Base-by-base conservation (phyloP, 2,797 vertebrate genomes). In the Ctenopoma multispine region DNA sequence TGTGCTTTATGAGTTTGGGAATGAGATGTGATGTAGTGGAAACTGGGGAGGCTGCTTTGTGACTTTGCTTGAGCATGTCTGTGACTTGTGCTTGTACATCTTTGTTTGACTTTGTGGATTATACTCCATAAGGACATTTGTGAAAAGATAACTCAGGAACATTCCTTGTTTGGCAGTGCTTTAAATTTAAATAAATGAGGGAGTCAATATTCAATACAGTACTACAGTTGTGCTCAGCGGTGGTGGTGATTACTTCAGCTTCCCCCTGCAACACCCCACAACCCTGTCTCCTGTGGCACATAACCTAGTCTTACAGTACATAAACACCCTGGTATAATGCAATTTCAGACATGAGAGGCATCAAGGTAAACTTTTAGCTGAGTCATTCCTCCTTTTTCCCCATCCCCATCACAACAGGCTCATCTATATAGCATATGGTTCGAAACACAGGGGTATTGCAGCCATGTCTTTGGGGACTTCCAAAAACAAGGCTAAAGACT, bases 121-220 rank as follows among this genome's bases (percentile, higher is more conserved):
- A 78, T 57, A n/a, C 60, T 65, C 69, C 31, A 56, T 74, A 63
- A 53, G 48, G 29, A 58, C 29, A 20, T 70, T 62, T 21, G 23
- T 70, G 53, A 70, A 75, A 67, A 84, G 58, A 76, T 69, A 67
- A 72, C 61, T 54, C 50, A 0, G 29, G 47, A 48, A 51, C 18
- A 56, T 54, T 63, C n/a, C 61, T 51, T 72, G 77, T 82, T 81
- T 80, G 65, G 63, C 77, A 61, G 59, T 63, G 77, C 72, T 83
- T 89, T 87, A 84, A 83, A 89, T 89, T 71, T 64, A 69, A 88
- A 92, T 78, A 84, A 91, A 90, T 81, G 72, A 82, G 73, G 64
- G 57, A 79, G 76, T 84, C 84, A 49, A 84, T 89, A 85, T 77
- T 83, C 77, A 85, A 69, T 82, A 79, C 31, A 67, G 76, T 72